Evolutionary conservation across 1,140 invertebrate species (phyloP).

Genomic region (Drosophila nikananu): DNA sequence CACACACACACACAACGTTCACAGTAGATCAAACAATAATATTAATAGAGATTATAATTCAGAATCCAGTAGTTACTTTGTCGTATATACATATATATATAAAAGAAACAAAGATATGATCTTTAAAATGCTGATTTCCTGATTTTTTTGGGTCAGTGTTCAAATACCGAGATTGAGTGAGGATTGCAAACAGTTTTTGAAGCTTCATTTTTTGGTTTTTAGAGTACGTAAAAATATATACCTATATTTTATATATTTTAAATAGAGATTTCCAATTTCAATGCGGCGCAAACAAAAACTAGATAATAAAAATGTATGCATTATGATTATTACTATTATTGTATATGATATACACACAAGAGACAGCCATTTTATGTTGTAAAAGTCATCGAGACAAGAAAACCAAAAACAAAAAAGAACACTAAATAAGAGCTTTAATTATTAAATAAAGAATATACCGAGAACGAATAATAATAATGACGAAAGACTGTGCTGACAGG

Average conservation of each 20-base stretch:
- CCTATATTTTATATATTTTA: conserved; percentile 76
- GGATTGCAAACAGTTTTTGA: conserved; percentile 46
- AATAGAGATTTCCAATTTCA: conserved; percentile 64
- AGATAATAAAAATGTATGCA: conserved; percentile 53
- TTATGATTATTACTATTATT: conserved; percentile 49
- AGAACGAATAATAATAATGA: conserved; percentile 46
- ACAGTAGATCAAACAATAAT: conserved; percentile 50
- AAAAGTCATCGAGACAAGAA: conserved; percentile 41
- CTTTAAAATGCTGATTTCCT: conserved; percentile 69
- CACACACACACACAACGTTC: conserved; percentile 38
- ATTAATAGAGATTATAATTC: conserved; percentile 54
- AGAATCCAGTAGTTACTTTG: conserved; percentile 82
- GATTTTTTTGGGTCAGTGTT: conserved; percentile 77
- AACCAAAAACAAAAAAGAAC: conserved; percentile 52
- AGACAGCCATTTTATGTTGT: conserved; percentile 72
- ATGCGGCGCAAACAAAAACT: conserved; percentile 16
- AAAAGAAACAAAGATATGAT: conserved; percentile 66
- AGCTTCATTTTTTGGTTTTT: conserved; percentile 55
- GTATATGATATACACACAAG: conserved; percentile 52
- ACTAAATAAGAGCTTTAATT: conserved; percentile 84
- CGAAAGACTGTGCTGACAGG: conserved; percentile 60
- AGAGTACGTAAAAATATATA: conserved; percentile 35
- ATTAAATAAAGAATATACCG: conserved; percentile 81
- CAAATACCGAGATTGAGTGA: conserved; percentile 51
- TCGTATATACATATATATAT: conserved; percentile 50